Evolutionary conservation across 2,113 vertebrate species (phyloP), one percentile per base, ranked within the genome.

Genomic region (Petroica traversi): DNA sequence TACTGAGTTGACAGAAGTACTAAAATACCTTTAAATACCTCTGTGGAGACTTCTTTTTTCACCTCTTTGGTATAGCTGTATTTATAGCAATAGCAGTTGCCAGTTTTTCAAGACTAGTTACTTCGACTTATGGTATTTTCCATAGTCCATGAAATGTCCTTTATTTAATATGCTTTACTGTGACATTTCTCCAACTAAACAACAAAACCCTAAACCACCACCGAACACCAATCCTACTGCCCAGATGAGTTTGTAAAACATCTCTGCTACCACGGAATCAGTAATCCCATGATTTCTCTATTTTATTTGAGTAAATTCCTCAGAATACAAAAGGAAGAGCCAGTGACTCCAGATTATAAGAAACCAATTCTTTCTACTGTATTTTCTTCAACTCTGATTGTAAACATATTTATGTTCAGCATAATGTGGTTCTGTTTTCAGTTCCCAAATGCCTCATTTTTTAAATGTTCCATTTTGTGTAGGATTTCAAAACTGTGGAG

Each of bases 371-470:
- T 69, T 46, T 33, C n/a, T 84, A 20, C 33, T 67, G 28, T 49
- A 3, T 52, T 85, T 75, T 40, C 48, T 41, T 89, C 5, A 3
- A 4, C 12, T 40, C 67, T 82, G 17, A 80, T 63, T 83, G 51
- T 73, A 90, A 92, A 58, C 23, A 25, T 34, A 76, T 74, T 85
- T 80, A 77, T 62, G 38, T 66, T 22, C 48, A 83, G 38, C 24
- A 31, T 48, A 94, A 71, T 40, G 29, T 11, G 18, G 33, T 38
- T 89, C 81, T 82, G 52, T 36, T 92, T 96, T 63, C 90, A 41
- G 68, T 64, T 97, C 92, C 92, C 96, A 95, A 77, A 81, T 51
- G 75, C 13, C 68, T 95, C 51, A 23, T 90, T 92, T 67, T 90
- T 83, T 11, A 83, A 45, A 61, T 5, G 34, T 25, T 88, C 48